Base-by-base conservation (phyloP, 2,797 vertebrate species). In the Tragelaphus eurycerus region DNA sequence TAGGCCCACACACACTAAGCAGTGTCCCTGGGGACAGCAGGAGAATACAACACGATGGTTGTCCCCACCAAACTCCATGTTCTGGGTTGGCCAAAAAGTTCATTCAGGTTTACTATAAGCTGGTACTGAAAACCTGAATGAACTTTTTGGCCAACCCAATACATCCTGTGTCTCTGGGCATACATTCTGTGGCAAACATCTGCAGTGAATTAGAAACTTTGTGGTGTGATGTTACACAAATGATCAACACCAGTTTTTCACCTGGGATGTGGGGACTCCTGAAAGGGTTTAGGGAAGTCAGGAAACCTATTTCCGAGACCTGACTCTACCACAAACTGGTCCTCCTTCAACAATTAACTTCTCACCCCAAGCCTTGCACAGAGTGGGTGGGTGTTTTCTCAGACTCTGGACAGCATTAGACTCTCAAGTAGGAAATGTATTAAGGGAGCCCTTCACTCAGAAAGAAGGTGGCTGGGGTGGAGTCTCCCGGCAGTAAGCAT, bases 391-490 rank as follows among this genome's bases (percentile, higher is more conserved):
- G 19, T 86, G 48, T 23, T 81, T 76, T 88, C 84, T 84, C 59
- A 95, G 79, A 54, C 19, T 31, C 38, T 7, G 17, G 54, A 4
- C 74, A 62, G 64, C 54, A 9, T 8, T 17, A 8, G 4, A 48
- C 4, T 50, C 52, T 79, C 29, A 4, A 2, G 1, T n/a, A 0
- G 0, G 7, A 4, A 57, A 29, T 4, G 7, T 9, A 2, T 17
- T 25, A 57, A 25, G 29, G 79, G 29, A 82, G n/a, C 19, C 16
- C 29, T 74, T 67, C 16, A 19, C 19, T 84, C 82, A 52, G 7
- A 13, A 21, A 57, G n/a, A 43, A 3, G 60, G 15, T 21, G 82
- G 52, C 52, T 23, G 17, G 29, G 67, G 31, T 21, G 31, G 71
- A 13, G 27, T 43, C 29, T 52, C 83, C 7, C 9, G 13, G 59